Conservation (phyloP, 2,888 invertebrate species). For the Lepidochrysops patricia region DNA sequence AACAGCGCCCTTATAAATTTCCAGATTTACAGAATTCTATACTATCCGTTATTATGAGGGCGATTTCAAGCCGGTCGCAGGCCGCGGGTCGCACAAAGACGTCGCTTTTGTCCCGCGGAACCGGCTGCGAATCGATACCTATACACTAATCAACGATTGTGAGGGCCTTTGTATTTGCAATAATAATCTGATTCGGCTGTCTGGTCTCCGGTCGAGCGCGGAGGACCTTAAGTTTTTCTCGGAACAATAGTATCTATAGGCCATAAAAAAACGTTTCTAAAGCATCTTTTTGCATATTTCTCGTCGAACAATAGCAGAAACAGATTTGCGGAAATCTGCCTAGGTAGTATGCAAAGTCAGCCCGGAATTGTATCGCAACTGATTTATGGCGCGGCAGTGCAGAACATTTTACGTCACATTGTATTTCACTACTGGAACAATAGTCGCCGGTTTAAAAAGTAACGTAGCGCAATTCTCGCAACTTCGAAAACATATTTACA, state of each 20-base stretch:
- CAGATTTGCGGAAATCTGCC: conserved; percentile 54
- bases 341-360: conserved; percentile 66
- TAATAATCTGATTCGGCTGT: conserved; percentile 42
- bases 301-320: conserved; percentile 56
- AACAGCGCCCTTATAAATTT: conserved; percentile 20
- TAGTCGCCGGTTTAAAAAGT: background rate
- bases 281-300: conserved; percentile 50
- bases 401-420: conserved; percentile 30
- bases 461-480: background rate
- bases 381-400: conserved; percentile 41
- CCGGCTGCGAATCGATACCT: conserved; percentile 50
- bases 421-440: background rate
- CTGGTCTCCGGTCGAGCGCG: conserved; percentile 45
- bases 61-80: conserved; percentile 48
- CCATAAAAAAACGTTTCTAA: conserved; percentile 66
- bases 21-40: conserved; percentile 34
- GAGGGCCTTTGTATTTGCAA: conserved; percentile 51
- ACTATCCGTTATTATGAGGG: conserved; percentile 40
- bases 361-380: conserved; percentile 66
- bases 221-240: conserved; percentile 38
- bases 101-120: conserved; percentile 40
- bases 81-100: conserved; percentile 43
- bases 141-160: conserved; percentile 54
- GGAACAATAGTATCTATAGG: conserved; percentile 58
- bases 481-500: conserved; percentile 6